Evolutionary conservation across 2,113 vertebrate species (phyloP), one percentile per base, ranked within the genome.

Genomic region (Vanacampus margaritifer): DNA sequence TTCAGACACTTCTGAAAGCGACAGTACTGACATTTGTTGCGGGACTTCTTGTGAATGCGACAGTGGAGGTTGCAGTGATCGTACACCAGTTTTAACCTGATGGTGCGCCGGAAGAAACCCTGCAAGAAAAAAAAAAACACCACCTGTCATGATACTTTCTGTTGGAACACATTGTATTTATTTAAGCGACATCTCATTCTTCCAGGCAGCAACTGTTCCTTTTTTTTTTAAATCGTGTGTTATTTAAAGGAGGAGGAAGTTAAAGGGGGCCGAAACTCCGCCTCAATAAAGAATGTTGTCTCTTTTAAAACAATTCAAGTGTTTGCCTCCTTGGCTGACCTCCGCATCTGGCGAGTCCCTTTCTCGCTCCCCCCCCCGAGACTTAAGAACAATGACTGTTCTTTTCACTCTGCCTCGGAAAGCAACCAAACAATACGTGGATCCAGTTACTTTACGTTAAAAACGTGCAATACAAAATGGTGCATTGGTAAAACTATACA

Each of bases 11-110:
- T 99, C 92, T 98, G 97, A 76, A 99, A 99, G n/a, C 97, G 92
- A 85, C 97, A 99, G 91, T 97, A 99, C 79, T 99, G 97, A 76
- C 97, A 99, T 91, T 99, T 99, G 89, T 99, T 99, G 71, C 97
- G 93, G 67, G 96, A 98, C 73, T 99, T 99, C 88, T 99, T 99
- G 87, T 99, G 95, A 86, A 99, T 97, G 35, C 96, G 94, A 87
- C 97, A 99, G 86, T 95, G 96, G 3, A 99, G 95, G 35, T 95
- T 95, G 74, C 97, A 99, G 64, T 94, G 92, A 79, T 98, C 95
- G 21, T 99, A 99, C 37, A 98, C 94, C 23, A 99, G 87, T 90
- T 99, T 99, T 88, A 99, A 88, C 74, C 97, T 88, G 84, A 99
- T 98, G 2, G 97, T 98, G 74, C 97, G 93, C 45, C 97, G 93